These are phyloP conservation scores for Dinoponera quadriceps DNA, from an alignment of 1,140 invertebrate species.

Conservation along the genomic window DNA sequence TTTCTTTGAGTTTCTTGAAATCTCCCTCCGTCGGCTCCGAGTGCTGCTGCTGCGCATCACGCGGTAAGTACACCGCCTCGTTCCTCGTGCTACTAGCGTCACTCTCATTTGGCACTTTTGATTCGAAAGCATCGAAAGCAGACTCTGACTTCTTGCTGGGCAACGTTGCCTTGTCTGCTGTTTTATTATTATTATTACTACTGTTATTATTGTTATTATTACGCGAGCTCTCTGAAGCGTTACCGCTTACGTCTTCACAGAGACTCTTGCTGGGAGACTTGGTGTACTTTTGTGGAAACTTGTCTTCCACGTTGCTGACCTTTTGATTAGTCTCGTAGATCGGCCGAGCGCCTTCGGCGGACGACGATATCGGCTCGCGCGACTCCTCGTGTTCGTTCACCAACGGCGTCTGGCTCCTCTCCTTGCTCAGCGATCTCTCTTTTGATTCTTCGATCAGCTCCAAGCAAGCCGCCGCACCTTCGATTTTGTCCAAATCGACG, in stretches of 20 bases:
- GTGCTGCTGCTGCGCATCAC: conserved; percentile 22
- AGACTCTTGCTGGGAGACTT: conserved; percentile 24
- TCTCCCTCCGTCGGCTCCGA: conserved; percentile 66
- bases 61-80: neutral
- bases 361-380: conserved; percentile 65
- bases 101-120: conserved; percentile 69
- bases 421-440: conserved; percentile 76
- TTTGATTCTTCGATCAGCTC: conserved; percentile 75
- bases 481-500: conserved; percentile 57
- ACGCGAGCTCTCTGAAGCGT: conserved; percentile 1
- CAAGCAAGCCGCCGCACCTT: conserved; percentile 65
- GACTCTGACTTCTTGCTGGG: conserved; percentile 74
- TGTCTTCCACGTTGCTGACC: conserved; percentile 49
- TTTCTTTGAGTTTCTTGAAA: conserved; percentile 78
- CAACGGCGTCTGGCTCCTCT: conserved; percentile 78
- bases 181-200: neutral
- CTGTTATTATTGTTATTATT: no score
- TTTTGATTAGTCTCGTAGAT: conserved; percentile 19
- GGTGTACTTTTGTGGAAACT: conserved; percentile 57
- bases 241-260: neutral
- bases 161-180: conserved; percentile 60
- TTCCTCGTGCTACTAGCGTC: conserved; percentile 3
- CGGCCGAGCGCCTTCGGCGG: conserved; percentile 46
- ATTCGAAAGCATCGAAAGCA: conserved; percentile 77
- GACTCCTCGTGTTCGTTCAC: conserved; percentile 40